Conservation (phyloP, 2,888 invertebrate species). For the Acanthoscelides obtectus region DNA sequence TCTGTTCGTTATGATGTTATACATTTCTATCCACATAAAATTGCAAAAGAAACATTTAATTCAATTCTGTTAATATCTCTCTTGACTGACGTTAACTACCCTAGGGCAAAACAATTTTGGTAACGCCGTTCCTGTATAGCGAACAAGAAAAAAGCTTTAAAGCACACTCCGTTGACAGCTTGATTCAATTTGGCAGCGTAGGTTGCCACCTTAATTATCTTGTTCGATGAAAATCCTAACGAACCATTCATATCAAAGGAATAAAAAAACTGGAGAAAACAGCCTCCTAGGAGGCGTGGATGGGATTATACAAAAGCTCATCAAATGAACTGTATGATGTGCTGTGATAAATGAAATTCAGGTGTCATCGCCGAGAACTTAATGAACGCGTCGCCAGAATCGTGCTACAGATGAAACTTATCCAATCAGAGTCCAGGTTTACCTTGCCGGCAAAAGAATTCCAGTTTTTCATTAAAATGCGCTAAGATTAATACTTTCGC, state of each 20-base stretch:
- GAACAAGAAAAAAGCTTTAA: too few relatives aligned
- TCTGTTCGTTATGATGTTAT: too few relatives aligned
- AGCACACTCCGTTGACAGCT: too few relatives aligned
- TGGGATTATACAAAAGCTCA: background rate
- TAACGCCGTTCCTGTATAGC: too few relatives aligned
- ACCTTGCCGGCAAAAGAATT: background rate
- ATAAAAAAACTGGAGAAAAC: background rate
- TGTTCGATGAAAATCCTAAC: background rate
- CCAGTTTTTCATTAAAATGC: background rate
- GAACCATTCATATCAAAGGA: background rate
- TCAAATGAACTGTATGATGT: background rate
- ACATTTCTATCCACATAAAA: too few relatives aligned
- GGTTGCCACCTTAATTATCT: background rate
- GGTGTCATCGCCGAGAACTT: background rate
- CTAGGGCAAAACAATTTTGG: too few relatives aligned
- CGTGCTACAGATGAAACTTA: background rate
- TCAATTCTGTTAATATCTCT: too few relatives aligned
- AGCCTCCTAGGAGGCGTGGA: background rate
- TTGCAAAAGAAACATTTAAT: too few relatives aligned
- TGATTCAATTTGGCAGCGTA: background rate
- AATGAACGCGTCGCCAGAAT: background rate
- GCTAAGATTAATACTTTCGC: background rate
- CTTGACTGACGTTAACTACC: too few relatives aligned
- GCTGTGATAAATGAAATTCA: background rate
- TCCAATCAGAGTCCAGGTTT: background rate